A percentile compares a stretch with the other conserved stretches of the same genome.
Conservation (phyloP, 2,888 invertebrate genomes). For the Mimachlamys varia region DNA sequence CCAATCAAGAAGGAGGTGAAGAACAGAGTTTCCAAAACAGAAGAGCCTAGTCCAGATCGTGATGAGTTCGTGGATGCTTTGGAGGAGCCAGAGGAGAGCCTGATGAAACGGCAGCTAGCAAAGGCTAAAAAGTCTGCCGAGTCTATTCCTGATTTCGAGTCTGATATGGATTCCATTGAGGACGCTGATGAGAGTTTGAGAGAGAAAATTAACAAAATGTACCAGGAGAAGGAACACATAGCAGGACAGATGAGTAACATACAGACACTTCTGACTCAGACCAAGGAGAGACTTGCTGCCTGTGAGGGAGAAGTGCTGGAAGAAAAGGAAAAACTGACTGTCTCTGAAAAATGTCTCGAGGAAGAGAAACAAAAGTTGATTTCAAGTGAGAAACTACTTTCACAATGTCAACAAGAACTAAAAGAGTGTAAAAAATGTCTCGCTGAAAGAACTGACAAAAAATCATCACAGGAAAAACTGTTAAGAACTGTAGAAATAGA, state of each 20-base stretch:
- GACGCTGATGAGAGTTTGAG: conserved; percentile 58
- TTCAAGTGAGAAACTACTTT: not conserved
- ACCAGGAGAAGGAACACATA: conserved; percentile 56
- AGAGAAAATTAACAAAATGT: conserved; percentile 54
- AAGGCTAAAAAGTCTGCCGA: conserved; percentile 50
- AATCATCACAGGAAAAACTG: conserved; percentile 59
- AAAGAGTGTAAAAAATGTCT: conserved; percentile 7
- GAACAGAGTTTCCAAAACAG: conserved; percentile 39
- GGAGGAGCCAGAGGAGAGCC: conserved; percentile 69
- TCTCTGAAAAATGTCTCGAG: conserved; percentile 1
- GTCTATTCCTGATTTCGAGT: conserved; percentile 57
- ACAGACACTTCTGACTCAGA: conserved; percentile 50
- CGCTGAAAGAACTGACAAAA: not conserved
- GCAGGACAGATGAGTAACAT: conserved; percentile 54
- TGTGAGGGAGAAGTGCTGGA: conserved; percentile 51
- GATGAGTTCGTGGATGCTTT: conserved; percentile 58
- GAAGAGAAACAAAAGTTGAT: not conserved
- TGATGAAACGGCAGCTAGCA: conserved; percentile 62
- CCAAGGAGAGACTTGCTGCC: not conserved
- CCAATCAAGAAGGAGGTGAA: conserved; percentile 37
- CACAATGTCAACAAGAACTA: not conserved
- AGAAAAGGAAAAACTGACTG: conserved; percentile 59
- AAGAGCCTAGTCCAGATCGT: conserved; percentile 39
- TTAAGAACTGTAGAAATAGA: conserved; percentile 61
- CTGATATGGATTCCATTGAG: conserved; percentile 57